Percentiles rank a stretch among this genome's conserved stretches.
Evolutionary conservation across 2,113 vertebrate species (phyloP).

Genomic region (Rhineura floridana): DNA sequence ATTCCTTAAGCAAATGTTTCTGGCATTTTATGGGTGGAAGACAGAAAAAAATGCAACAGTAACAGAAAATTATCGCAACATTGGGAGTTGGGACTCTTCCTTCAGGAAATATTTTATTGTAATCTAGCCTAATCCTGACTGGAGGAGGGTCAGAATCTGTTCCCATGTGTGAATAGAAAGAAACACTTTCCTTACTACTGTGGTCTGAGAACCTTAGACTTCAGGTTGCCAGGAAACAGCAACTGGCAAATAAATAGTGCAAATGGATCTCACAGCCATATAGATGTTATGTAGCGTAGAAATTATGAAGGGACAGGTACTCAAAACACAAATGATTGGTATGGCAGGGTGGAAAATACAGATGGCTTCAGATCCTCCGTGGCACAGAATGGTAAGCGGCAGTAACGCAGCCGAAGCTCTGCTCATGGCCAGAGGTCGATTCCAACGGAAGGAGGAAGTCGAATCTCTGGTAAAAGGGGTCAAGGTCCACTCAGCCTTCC

Average conservation of each 20-base stretch:
- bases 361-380: no score
- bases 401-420: no score
- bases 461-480: no score
- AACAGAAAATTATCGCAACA: neutral
- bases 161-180: neutral
- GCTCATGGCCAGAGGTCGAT: no score
- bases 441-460: no score
- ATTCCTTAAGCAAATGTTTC: neutral
- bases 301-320: neutral
- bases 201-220: neutral
- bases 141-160: no score
- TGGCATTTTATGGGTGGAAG: neutral
- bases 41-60: neutral
- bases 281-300: neutral
- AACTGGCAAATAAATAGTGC: neutral
- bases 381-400: no score
- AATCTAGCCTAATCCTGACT: neutral
- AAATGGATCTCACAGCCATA: neutral
- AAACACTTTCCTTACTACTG: neutral
- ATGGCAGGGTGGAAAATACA: neutral
- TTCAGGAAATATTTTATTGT: neutral
- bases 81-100: neutral
- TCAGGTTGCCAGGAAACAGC: neutral
- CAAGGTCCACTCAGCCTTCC: no score
- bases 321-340: neutral